Evolutionary conservation across 2,888 invertebrate species (phyloP), one percentile per base, ranked within the genome.

Genomic region (Cylloceria caligata): DNA sequence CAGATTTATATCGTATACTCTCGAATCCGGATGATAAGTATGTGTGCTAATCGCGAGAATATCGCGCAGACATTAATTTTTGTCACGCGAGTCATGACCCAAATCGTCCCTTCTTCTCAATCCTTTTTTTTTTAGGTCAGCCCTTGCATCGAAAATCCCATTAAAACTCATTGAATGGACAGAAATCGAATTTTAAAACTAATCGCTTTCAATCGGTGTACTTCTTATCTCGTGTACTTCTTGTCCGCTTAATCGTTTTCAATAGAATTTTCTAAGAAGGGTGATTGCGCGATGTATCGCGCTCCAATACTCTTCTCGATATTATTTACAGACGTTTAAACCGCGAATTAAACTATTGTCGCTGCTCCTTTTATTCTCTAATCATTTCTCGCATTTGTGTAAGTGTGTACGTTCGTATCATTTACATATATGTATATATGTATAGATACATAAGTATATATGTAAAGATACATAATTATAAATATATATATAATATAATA

Each of bases 341-440:
- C 67, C 34, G 68, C 68, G 47, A 36, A n/a, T 67, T 67, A 67
- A 47, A 65, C 27, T 13, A 47, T 67, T 39, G 21, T 68, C 13
- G 36, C 24, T 52, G 45, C 16, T 68, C 9, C 21, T 34, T 13
- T 36, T 9, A 9, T 19, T 36, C 34, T 49, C 49, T 36, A 24
- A 13, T n/a, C 27, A 30, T 47, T 4, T 47, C 47, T 67, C 36
- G 68, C 55, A 42, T 69, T 57, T 57, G 55, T 57, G 69, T 69
- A 55, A 39, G 67, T 57, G 69, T 42, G 55, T 69, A 69, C 55
- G 39, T 69, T 69, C 55, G 24, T 69, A 69, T 69, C 21, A 21
- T 24, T 21, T 39, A 64, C 42, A 39, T 39, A 39, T 49, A 49
- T 65, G 30, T 49, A 67, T 67, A 47, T 36, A 27, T 47, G 9